Percentiles rank a stretch among this genome's conserved stretches.
Conservation (phyloP, 35 echinoderm and acorn worm species). For the Lytechinus variegatus region DNA sequence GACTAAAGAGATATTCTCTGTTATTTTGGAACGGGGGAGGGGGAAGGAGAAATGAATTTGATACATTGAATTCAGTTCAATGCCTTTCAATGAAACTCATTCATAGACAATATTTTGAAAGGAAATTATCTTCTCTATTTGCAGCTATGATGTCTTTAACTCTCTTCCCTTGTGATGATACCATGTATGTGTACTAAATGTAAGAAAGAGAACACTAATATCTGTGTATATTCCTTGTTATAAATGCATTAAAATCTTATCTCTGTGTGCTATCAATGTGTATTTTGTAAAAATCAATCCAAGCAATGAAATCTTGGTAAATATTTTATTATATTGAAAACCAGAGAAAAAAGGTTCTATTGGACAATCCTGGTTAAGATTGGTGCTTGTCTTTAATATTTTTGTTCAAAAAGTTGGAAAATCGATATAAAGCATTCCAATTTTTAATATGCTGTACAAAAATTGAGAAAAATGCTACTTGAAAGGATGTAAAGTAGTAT, state of each 20-base stretch:
- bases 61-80: not conserved
- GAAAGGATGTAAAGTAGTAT: not conserved
- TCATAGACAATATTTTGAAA: not conserved
- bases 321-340: not conserved
- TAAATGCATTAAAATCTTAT: not conserved
- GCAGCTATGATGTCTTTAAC: not conserved
- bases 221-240: not conserved
- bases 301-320: not conserved
- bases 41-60: not conserved
- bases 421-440: slow-evolving; percentile 3
- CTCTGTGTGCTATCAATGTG: not conserved
- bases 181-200: not conserved
- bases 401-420: not conserved
- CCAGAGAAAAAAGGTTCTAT: not conserved
- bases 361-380: not conserved
- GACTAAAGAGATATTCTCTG: not conserved
- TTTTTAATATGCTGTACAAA: not conserved
- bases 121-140: not conserved
- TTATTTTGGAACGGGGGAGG: not conserved
- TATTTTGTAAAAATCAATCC: slow-evolving; percentile 1
- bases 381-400: not conserved
- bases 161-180: not conserved
- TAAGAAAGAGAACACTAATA: not conserved
- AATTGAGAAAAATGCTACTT: not conserved
- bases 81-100: not conserved